Percentiles rank a stretch among this genome's conserved stretches.
These are phyloP conservation scores for Heliopora coerulea DNA, from an alignment of 92 coral and sea anemone genomes.

Conservation along the genomic window DNA sequence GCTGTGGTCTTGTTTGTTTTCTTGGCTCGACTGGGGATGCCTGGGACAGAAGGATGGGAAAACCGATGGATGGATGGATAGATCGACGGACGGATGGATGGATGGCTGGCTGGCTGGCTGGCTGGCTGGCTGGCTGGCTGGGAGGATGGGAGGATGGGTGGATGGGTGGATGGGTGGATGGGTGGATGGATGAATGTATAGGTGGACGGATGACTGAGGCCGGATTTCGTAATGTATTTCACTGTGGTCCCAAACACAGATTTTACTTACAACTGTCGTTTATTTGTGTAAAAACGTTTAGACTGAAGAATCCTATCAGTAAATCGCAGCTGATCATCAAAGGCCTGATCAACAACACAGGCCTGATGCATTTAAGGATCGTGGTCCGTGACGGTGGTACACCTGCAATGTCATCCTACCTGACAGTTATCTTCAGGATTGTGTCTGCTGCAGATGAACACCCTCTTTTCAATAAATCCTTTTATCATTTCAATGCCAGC, in stretches of 20 bases:
- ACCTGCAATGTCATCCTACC: constrained; percentile 59
- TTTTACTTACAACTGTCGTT: not conserved
- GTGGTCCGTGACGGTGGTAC: constrained; percentile 84
- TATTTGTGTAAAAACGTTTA: constrained; percentile 16
- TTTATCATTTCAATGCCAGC: constrained; percentile 65
- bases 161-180: no score
- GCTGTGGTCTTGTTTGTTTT: no score
- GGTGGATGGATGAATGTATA: no score
- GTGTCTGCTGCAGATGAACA: constrained; percentile 75
- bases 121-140: no score
- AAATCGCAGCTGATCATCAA: constrained; percentile 60
- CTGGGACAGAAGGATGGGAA: no score
- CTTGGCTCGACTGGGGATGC: no score
- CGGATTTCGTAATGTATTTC: no score
- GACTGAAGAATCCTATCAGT: constrained; percentile 68
- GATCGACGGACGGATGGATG: no score
- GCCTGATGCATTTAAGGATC: constrained; percentile 65
- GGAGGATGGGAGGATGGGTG: no score
- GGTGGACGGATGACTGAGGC: no score
- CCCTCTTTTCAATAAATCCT: constrained; percentile 80
- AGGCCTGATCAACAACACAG: constrained; percentile 66
- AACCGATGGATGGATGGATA: no score
- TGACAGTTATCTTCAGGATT: constrained; percentile 66
- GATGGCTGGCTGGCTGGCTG: no score
- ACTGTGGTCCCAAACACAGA: not conserved